These are phyloP conservation scores for Aphidius colemani DNA, from an alignment of 2,888 invertebrate species.

Conservation along the genomic window DNA sequence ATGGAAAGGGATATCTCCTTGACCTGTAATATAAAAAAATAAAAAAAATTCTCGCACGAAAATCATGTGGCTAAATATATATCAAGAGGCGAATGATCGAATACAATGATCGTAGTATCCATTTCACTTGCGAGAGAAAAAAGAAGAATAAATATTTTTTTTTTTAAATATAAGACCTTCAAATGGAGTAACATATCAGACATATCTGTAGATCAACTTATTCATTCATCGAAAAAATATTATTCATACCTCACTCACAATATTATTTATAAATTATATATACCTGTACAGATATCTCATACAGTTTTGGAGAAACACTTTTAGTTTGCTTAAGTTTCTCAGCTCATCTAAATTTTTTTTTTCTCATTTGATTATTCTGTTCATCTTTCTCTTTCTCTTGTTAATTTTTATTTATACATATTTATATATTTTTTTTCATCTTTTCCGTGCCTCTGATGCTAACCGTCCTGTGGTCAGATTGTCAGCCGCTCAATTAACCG, in stretches of 20 bases:
- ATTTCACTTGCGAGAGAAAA: conserved; percentile 11
- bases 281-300: not conserved
- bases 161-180: not conserved
- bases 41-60: conserved; percentile 1
- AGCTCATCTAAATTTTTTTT: conserved; percentile 1
- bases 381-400: not conserved
- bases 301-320: not conserved
- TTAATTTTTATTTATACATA: not conserved
- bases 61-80: not conserved
- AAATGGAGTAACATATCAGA: conserved; percentile 2
- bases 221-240: conserved; percentile 21
- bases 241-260: not conserved
- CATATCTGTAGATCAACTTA: conserved; percentile 23
- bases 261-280: too few species aligned
- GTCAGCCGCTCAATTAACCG: conserved; percentile 60
- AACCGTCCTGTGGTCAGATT: conserved; percentile 58
- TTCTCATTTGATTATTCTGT: conserved; percentile 1
- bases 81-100: not conserved
- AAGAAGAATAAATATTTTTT: conserved; percentile 5
- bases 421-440: not conserved
- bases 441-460: conserved; percentile 35
- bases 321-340: not conserved
- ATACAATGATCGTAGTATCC: conserved; percentile 20
- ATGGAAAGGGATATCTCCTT: conserved; percentile 10
- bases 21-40: conserved; percentile 9